A percentile compares a stretch with the other conserved stretches of the same genome.
phyloP scores from a whole-genome alignment of 2,797 vertebrate species.

The Pterois miles region DNA sequence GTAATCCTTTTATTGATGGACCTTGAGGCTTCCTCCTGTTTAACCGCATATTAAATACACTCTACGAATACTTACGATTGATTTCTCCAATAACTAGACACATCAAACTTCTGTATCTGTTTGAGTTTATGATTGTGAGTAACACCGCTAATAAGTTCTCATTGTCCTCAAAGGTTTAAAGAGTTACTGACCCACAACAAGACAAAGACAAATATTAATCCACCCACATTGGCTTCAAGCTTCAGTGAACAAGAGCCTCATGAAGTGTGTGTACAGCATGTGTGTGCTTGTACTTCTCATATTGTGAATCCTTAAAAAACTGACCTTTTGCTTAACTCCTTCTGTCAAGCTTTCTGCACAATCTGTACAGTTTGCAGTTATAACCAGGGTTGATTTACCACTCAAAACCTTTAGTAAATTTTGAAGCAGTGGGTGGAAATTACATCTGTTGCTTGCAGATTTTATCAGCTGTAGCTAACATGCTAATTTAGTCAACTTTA shows the following conservation, averaged over 20 bases:
- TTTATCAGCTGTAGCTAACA: background rate
- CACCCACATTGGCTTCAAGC: slow-evolving; percentile 18
- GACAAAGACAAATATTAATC: slow-evolving; percentile 42
- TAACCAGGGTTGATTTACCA: background rate
- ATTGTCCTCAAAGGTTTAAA: slow-evolving; percentile 8
- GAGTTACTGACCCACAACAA: slow-evolving; percentile 44
- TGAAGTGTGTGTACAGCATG: background rate
- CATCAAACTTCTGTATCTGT: background rate
- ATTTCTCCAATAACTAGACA: background rate
- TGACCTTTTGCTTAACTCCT: background rate
- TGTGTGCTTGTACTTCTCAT: background rate
- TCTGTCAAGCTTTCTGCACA: background rate
- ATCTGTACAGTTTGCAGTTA: background rate
- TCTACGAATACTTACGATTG: slow-evolving; percentile 10
- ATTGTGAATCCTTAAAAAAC: background rate
- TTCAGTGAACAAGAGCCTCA: slow-evolving; percentile 30
- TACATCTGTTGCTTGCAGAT: background rate
- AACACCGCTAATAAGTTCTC: background rate
- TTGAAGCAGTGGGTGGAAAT: background rate
- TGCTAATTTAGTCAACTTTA: background rate
- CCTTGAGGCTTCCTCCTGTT: slow-evolving; percentile 36
- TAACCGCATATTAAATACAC: slow-evolving; percentile 14
- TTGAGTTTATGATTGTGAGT: slow-evolving; percentile 8
- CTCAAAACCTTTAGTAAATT: background rate
- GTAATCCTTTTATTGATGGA: slow-evolving; percentile 55